A percentile compares a stretch with the other conserved stretches of the same genome.
Conservation (phyloP, 1,140 invertebrate genomes). For the Drosophila funebris region DNA sequence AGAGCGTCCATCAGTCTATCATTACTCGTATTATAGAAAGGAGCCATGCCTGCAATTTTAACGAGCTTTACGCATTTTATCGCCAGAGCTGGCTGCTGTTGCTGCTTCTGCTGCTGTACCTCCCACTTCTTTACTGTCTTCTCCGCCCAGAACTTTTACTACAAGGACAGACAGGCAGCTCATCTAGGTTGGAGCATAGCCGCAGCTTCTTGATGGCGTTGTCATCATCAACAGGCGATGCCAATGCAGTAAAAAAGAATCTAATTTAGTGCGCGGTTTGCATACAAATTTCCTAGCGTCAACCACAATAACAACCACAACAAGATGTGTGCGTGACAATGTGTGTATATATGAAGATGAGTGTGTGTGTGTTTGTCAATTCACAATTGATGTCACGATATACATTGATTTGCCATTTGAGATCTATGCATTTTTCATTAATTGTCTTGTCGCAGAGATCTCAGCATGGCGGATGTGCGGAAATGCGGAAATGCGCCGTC, state of each 20-base stretch:
- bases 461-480: constrained; percentile 7
- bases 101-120: constrained; percentile 6
- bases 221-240: constrained; percentile 62
- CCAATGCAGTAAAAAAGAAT: constrained; percentile 79
- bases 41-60: constrained; percentile 77
- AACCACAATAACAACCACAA: constrained; percentile 12
- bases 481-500: constrained; percentile 22
- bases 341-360: constrained; percentile 10
- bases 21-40: constrained; percentile 72
- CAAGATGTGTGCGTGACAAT: constrained; percentile 59
- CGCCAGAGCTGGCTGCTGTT: constrained; percentile 21
- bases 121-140: background rate
- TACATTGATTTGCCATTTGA: constrained; percentile 79
- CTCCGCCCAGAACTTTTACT: background rate
- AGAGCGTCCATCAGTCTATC: constrained; percentile 42
- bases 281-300: constrained; percentile 68
- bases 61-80: constrained; percentile 81
- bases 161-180: constrained; percentile 22
- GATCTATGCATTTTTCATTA: constrained; percentile 79
- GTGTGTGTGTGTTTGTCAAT: constrained; percentile 46
- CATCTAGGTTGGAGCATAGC: constrained; percentile 9
- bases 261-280: constrained; percentile 82
- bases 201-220: constrained; percentile 35
- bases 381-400: constrained; percentile 81
- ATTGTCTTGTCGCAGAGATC: constrained; percentile 59